Evolutionary conservation across 2,797 vertebrate species (phyloP), one percentile per base, ranked within the genome.

Genomic region (Xiphorhynchus erythropygius): DNA sequence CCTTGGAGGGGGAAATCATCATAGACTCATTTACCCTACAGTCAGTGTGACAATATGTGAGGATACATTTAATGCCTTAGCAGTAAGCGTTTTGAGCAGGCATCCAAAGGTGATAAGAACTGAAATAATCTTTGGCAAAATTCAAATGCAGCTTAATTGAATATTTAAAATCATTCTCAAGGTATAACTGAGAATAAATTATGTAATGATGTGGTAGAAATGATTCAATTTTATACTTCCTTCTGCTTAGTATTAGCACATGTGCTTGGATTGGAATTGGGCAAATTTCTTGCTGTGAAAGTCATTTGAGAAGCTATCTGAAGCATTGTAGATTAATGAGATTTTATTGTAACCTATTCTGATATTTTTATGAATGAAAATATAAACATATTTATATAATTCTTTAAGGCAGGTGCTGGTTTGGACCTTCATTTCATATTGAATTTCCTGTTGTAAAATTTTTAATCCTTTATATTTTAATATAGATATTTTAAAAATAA

Each of bases 61-160:
- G 59, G 80, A 63, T 62, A 21, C 13, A n/a, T 76, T 87, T 81
- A 93, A 63, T 88, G 73, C 59, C 62, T 94, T 80, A 87, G 69
- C 75, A 95, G 84, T 80, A 92, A 93, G 87, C 64, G 84, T 95
- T 95, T 94, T 87, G 73, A 97, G 85, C 52, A 85, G 84, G 56
- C 93, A 91, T 94, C 83, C 83, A 91, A 92, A 97, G 77, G 91
- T 95, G 94, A 94, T 96, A 96, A 95, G 94, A 94, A 94, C 90
- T 90, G 65, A 95, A 96, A 87, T 90, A 88, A 91, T 96, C 84
- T 95, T 90, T 84, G 64, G 55, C 42, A 94, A 93, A 96, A 94
- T 92, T 96, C 86, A 90, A 87, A 87, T 90, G 42, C 90, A 67
- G 57, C 69, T 91, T 94, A 95, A 97, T 87, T 96, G 90, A 96